phyloP scores from a whole-genome alignment of 2,113 vertebrate genomes.

The Tauraco erythrolophus region DNA sequence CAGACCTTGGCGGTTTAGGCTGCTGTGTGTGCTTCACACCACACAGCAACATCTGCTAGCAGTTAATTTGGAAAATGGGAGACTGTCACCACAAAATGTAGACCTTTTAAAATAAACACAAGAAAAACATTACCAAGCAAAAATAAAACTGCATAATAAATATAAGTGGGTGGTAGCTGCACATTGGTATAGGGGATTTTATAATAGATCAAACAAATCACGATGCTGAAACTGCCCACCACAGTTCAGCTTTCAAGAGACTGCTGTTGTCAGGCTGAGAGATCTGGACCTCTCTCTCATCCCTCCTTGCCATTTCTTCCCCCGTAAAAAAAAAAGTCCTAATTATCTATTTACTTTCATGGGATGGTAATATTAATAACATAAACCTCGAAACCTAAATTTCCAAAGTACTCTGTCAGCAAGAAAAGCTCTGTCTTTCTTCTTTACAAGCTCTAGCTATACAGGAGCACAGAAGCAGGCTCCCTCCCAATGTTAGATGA shows the following conservation, averaged over 20 bases:
- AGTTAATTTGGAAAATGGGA: conserved; percentile 81
- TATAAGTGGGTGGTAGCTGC: conserved; percentile 43
- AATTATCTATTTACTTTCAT: neutral
- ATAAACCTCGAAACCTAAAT: neutral
- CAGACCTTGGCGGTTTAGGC: conserved; percentile 54
- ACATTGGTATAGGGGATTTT: neutral
- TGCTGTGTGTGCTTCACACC: conserved; percentile 61
- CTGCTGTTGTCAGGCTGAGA: neutral
- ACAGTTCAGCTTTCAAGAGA: neutral
- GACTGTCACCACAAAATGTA: conserved; percentile 76
- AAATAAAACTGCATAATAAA: conserved; percentile 60
- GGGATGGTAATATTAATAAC: neutral
- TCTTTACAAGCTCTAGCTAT: neutral
- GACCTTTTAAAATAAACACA: conserved; percentile 75
- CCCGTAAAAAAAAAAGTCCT: neutral
- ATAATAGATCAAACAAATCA: conserved; percentile 25
- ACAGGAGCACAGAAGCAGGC: neutral
- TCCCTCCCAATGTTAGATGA: neutral
- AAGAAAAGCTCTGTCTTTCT: neutral
- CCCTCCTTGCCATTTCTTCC: neutral
- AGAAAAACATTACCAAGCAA: conserved; percentile 72
- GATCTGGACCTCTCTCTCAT: neutral
- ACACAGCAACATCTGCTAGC: conserved; percentile 77
- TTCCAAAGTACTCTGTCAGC: neutral
- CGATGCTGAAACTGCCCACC: neutral